Evolutionary conservation across 2,888 invertebrate genomes (phyloP), one percentile per base, ranked within the genome.

Genomic region (Drosophila maculinotata): DNA sequence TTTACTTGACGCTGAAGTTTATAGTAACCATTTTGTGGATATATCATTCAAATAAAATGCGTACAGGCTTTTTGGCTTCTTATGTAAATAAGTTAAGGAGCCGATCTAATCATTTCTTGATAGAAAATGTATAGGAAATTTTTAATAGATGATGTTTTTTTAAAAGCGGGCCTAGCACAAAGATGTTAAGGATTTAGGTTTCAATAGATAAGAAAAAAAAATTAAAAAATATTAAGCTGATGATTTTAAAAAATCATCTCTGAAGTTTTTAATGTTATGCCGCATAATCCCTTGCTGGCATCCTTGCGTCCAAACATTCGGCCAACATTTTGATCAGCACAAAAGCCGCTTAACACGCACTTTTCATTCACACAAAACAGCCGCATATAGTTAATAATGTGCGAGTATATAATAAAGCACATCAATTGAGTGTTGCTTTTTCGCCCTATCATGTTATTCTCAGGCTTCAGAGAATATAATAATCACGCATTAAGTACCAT

Each of bases 401-500:
- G 33, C 28, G 42, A 45, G 42, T 17, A 62, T 45, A 62, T 53
- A 73, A 76, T 67, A 71, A 67, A 67, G 62, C 69, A 64, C 66
- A 28, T 62, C 54, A 44, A 52, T 67, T 39, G 28, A 63, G 36
- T 45, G 45, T 57, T 57, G 38, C 52, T 73, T 64, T 79, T 79
- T 64, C 44, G 80, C 70, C 63, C 52, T 49, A 78, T 80, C 80
- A 80, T 64, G 77, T 51, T 69, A 42, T 62, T 63, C 25, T 53
- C 67, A 68, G 76, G 59, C 63, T 51, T 54, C 63, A 33, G 35
- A 57, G 66, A 82, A 82, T 79, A 66, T 75, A 82, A 82, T 81
- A 81, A 81, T 81, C 81, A 82, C 74, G 82, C 81, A 68, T 69
- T 81, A 82, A 81, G 81, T 75, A 85, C 69, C 85, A 65, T 82